A percentile compares a stretch with the other conserved stretches of the same genome.
Conservation (phyloP, 2,888 invertebrate genomes). For the Agrochola litura region DNA sequence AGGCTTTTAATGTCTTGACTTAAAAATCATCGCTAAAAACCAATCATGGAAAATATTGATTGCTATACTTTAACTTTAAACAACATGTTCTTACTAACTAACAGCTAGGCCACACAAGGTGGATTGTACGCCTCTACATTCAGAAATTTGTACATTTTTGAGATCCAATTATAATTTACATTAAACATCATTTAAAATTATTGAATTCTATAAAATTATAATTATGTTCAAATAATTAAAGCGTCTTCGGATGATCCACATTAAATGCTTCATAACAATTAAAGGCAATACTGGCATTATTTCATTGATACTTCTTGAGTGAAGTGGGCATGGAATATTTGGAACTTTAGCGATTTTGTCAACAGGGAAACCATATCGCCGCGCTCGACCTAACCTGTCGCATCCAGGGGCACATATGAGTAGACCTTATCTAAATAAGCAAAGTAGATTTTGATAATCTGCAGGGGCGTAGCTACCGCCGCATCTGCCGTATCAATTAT, state of each 20-base stretch:
- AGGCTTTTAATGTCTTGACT: slow-evolving; percentile 81
- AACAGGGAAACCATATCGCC: slow-evolving; percentile 47
- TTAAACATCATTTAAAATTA: slow-evolving; percentile 60
- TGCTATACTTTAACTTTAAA: slow-evolving; percentile 76
- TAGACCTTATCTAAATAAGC: slow-evolving; percentile 43
- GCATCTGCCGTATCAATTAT: too few relatives aligned
- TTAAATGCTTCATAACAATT: slow-evolving; percentile 69
- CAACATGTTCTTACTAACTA: slow-evolving; percentile 81
- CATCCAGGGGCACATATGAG: slow-evolving; percentile 47
- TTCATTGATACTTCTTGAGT: slow-evolving; percentile 47
- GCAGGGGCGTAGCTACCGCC: too few relatives aligned
- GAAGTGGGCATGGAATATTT: slow-evolving; percentile 33
- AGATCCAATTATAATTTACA: slow-evolving; percentile 81
- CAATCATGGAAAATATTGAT: slow-evolving; percentile 82
- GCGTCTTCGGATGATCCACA: slow-evolving; percentile 69
- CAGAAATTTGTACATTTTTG: slow-evolving; percentile 79
- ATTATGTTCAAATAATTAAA: slow-evolving; percentile 64
- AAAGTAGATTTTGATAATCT: slow-evolving; percentile 45
- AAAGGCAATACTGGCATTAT: slow-evolving; percentile 81
- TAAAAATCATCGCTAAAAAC: slow-evolving; percentile 82
- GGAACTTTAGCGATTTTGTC: slow-evolving; percentile 60
- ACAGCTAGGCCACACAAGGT: slow-evolving; percentile 77
- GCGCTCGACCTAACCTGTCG: slow-evolving; percentile 41
- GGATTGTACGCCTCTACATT: slow-evolving; percentile 65
- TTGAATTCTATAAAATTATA: slow-evolving; percentile 74